Percentiles rank a stretch among this genome's conserved stretches.
Evolutionary conservation across 2,888 invertebrate species (phyloP).

Genomic region (Harpalus rufipes): DNA sequence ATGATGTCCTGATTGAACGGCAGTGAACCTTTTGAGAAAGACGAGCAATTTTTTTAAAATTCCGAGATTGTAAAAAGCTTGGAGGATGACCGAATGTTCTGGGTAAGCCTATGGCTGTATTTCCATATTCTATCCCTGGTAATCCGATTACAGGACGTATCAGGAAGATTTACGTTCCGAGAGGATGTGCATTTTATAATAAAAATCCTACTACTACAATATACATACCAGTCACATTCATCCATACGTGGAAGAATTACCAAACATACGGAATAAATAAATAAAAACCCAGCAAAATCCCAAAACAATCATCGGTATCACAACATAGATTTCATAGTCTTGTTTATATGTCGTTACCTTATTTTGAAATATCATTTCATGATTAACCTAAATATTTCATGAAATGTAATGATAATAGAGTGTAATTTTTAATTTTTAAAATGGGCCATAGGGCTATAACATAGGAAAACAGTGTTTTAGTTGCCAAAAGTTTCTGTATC

Average conservation of each 20-base stretch:
- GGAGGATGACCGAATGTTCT: slow-evolving; percentile 35
- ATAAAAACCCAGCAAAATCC: neutral
- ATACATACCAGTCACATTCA: neutral
- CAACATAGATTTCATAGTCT: too few species aligned
- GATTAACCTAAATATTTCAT: too few species aligned
- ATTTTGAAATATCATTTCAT: too few species aligned
- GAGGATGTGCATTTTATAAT: slow-evolving; percentile 42
- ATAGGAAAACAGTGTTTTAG: too few species aligned
- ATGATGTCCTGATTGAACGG: neutral
- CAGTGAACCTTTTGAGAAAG: slow-evolving; percentile 38
- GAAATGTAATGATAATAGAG: too few species aligned
- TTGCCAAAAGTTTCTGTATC: too few species aligned
- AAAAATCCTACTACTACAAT: slow-evolving; percentile 13
- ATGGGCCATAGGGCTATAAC: too few species aligned
- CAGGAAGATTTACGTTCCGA: slow-evolving; percentile 39
- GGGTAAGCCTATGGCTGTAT: slow-evolving; percentile 53
- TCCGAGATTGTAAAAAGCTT: slow-evolving; percentile 48
- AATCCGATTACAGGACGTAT: slow-evolving; percentile 61
- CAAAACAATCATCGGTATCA: too few species aligned
- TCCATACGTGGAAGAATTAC: neutral
- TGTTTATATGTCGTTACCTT: too few species aligned
- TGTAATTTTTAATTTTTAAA: too few species aligned
- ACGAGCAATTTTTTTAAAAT: slow-evolving; percentile 36
- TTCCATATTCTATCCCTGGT: slow-evolving; percentile 62
- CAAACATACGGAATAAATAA: slow-evolving; percentile 1